Conservation (phyloP, 2,888 invertebrate species). For the Anoplius nigerrimus region DNA sequence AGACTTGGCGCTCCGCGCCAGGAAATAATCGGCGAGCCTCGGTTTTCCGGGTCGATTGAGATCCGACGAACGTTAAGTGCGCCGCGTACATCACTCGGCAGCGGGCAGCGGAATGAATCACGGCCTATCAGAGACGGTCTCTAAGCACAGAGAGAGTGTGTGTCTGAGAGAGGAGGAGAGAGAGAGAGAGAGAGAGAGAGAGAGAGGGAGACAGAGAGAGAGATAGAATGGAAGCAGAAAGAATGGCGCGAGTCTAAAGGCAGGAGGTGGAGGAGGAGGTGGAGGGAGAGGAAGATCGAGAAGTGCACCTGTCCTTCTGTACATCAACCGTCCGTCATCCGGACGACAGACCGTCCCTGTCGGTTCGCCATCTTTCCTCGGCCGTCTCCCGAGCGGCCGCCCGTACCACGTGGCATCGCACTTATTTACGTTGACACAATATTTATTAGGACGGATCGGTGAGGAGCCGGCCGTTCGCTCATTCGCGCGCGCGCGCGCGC, state of each 20-base stretch:
- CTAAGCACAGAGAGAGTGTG: too few relatives aligned
- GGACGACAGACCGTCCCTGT: constrained; percentile 57
- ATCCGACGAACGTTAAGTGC: constrained; percentile 3
- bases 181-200: constrained; percentile 8
- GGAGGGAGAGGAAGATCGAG: constrained; percentile 46
- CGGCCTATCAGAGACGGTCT: background rate
- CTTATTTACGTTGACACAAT: constrained; percentile 75
- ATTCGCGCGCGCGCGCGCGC: constrained; percentile 44
- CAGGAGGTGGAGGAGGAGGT: too few relatives aligned
- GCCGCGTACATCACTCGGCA: background rate
- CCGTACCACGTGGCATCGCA: constrained; percentile 59
- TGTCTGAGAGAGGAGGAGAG: too few relatives aligned
- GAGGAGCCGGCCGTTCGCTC: constrained; percentile 62
- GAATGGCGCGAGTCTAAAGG: constrained; percentile 33
- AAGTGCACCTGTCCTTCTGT: constrained; percentile 71
- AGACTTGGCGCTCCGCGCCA: background rate
- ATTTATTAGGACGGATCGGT: constrained; percentile 75
- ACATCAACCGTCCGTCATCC: constrained; percentile 71
- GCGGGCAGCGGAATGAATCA: constrained; percentile 3
- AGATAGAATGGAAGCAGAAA: constrained; percentile 16
- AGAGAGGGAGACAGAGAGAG: too few relatives aligned
- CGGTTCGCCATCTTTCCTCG: constrained; percentile 33
- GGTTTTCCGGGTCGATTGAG: background rate
- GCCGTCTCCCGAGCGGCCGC: constrained; percentile 36
- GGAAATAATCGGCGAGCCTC: background rate